Evolutionary conservation across 2,113 vertebrate species (phyloP).

Genomic region (Halcyon senegalensis): DNA sequence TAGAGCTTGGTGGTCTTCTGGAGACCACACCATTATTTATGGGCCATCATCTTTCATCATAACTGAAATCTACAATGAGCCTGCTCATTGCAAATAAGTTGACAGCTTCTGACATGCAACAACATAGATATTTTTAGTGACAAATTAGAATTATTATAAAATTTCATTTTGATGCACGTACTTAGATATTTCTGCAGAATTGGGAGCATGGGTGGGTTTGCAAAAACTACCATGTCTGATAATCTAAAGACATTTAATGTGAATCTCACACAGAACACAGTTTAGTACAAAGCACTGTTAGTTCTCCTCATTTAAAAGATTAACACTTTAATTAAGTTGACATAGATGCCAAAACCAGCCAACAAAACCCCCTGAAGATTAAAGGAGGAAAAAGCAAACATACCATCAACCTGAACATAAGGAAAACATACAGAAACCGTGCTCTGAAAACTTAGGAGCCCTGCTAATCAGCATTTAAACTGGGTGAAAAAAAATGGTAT

Average conservation of each 20-base stretch:
- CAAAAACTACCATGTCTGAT: not conserved
- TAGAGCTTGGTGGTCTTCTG: not conserved
- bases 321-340: not conserved
- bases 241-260: not conserved
- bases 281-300: not conserved
- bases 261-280: not conserved
- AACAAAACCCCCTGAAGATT: not conserved
- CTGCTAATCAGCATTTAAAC: not conserved
- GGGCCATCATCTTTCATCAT: not conserved
- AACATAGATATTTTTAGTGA: not conserved
- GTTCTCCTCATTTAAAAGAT: not conserved
- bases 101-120: not conserved
- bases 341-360: not conserved
- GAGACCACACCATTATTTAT: not conserved
- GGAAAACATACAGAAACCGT: not conserved
- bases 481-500: not conserved
- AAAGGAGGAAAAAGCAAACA: not conserved
- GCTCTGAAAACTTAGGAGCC: not conserved
- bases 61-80: not conserved
- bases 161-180: not conserved
- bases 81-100: not conserved
- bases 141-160: not conserved
- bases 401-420: not conserved
- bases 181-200: not conserved
- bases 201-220: not conserved